Evolutionary conservation across 2,113 vertebrate species (phyloP).

Genomic region (Rhombomys opimus): DNA sequence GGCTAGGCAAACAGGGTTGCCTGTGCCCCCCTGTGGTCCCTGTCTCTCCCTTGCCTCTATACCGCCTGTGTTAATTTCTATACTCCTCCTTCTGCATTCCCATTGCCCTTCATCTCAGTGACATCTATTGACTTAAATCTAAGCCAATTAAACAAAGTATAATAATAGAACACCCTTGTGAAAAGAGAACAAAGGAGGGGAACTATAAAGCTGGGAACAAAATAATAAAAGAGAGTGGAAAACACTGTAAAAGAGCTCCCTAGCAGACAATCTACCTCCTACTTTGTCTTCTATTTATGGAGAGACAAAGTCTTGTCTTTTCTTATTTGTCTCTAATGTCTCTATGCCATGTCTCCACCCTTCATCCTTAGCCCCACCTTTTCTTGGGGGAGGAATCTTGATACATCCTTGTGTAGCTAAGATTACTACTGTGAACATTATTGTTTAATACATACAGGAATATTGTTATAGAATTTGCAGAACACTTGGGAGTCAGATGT

Average conservation of each 20-base stretch:
- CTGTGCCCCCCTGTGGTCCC: neutral
- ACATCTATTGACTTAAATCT: slow-evolving; percentile 76
- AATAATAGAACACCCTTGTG: slow-evolving; percentile 71
- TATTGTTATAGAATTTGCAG: slow-evolving; percentile 43
- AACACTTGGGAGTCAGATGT: neutral
- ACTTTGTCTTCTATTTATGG: slow-evolving; percentile 66
- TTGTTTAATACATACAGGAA: neutral
- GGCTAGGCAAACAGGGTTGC: neutral
- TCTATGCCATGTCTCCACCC: slow-evolving; percentile 23
- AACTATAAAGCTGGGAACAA: neutral
- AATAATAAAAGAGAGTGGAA: slow-evolving; percentile 31
- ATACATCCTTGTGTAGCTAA: neutral
- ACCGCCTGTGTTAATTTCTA: slow-evolving; percentile 32
- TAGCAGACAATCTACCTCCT: slow-evolving; percentile 43
- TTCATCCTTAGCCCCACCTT: neutral
- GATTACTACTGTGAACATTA: slow-evolving; percentile 8
- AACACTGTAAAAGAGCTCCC: slow-evolving; percentile 47
- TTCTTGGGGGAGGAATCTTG: neutral
- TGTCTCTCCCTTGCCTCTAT: neutral
- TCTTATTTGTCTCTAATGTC: slow-evolving; percentile 14
- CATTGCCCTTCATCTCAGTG: slow-evolving; percentile 64
- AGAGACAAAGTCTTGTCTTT: neutral
- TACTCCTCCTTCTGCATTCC: neutral
- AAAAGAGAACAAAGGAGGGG: slow-evolving; percentile 66
- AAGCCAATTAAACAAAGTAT: slow-evolving; percentile 75